Evolutionary conservation across 1,140 invertebrate genomes (phyloP), one percentile per base, ranked within the genome.

Genomic region (Reticulitermes speratus): DNA sequence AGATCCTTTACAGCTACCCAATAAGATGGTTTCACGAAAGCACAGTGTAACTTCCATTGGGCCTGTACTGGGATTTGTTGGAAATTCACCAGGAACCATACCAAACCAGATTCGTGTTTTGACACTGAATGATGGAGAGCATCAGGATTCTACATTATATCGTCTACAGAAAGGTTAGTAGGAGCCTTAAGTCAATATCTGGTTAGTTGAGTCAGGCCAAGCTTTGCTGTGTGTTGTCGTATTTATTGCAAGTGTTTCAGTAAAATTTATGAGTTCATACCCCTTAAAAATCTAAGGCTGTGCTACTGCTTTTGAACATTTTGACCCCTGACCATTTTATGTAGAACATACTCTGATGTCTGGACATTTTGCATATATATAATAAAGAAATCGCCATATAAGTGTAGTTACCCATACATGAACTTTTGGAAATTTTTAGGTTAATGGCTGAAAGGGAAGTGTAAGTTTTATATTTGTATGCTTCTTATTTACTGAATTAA

Each of bases 141-240:
- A 96, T 90, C 93, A 93, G 87, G 95, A 96, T 91, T 94, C 94
- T 52, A 94, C 93, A 86, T 90, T 97, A 19, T 96, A 95, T 89
- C 91, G 93, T 88, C 88, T 94, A 25, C 92, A 94, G 87, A 93
- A 94, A 92, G 93, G 94, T 94, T 44, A 81, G 86, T 86, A 55
- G 30, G 44, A 38, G 21, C 32, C 59, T 21, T n/a, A 44, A 30
- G 65, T 75, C n/a, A 30, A 55, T 55, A 23, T 38, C 16, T 21
- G 44, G 32, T 45, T 83, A 0, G 32, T 19, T 6, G 82, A 45
- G 21, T 45, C 0, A 44, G 21, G 16, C 5, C 44, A 38, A 45
- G 16, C 32, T 25, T 83, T 16, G 16, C 82, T 16, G 2, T 83
- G 19, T 83, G 23, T 83, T 83, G 32, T 2, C 19, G 19, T 19